Evolutionary conservation across 2,888 invertebrate species (phyloP).

Genomic region (Dryadula phaetusa): DNA sequence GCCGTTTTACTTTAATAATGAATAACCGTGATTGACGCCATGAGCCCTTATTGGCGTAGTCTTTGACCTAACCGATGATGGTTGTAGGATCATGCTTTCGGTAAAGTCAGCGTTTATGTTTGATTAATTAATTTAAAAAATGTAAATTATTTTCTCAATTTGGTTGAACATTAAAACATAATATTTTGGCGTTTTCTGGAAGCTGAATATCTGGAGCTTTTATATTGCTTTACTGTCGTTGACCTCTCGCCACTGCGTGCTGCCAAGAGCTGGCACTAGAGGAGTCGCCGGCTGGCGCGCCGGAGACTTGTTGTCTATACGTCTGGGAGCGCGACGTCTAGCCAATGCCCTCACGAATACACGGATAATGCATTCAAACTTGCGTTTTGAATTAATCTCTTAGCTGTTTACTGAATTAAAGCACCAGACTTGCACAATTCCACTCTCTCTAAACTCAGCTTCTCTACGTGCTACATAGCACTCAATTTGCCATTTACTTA

Average conservation of each 20-base stretch:
- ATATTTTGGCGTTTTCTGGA: neutral
- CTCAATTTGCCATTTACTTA: no score
- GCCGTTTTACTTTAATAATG: neutral
- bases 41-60: neutral
- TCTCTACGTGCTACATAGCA: no score
- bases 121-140: no score
- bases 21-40: neutral
- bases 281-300: slow-evolving; percentile 34
- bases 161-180: neutral
- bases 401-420: neutral
- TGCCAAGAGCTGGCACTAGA: slow-evolving; percentile 28
- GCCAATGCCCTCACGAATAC: slow-evolving; percentile 28
- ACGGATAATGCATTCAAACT: slow-evolving; percentile 19
- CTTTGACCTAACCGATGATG: neutral
- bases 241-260: neutral
- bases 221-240: slow-evolving; percentile 9
- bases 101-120: no score
- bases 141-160: no score
- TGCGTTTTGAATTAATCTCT: neutral
- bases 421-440: neutral
- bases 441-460: no score
- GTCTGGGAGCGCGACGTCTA: slow-evolving; percentile 35
- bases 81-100: neutral
- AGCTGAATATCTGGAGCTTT: neutral
- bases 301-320: slow-evolving; percentile 31